phyloP scores from a whole-genome alignment of 2,113 vertebrate genomes.

The Ibidorhyncha struthersii region DNA sequence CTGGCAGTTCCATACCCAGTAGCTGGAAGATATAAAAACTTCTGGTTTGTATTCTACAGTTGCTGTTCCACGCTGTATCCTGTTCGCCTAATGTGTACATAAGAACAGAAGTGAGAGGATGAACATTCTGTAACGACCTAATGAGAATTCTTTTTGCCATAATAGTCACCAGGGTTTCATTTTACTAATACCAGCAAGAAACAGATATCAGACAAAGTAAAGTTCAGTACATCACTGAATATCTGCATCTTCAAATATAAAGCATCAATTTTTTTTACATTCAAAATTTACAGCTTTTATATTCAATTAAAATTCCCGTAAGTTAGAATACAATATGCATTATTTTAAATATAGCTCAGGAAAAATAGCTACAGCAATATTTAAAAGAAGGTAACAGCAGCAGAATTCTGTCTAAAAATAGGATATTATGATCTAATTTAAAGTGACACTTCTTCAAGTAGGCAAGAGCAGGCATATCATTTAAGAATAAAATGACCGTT shows the following conservation, averaged over 20 bases:
- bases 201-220: neutral
- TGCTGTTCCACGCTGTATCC: neutral
- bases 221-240: neutral
- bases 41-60: neutral
- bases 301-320: conserved; percentile 60
- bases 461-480: conserved; percentile 39
- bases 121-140: neutral
- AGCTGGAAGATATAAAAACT: neutral
- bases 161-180: neutral
- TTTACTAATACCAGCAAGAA: conserved; percentile 40
- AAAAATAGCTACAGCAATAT: conserved; percentile 72
- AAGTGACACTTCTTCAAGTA: conserved; percentile 58
- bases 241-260: conserved; percentile 61
- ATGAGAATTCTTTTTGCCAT: neutral
- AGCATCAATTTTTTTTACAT: conserved; percentile 49
- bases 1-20: neutral
- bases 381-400: conserved; percentile 63
- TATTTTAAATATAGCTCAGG: conserved; percentile 62
- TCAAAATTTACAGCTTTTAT: conserved; percentile 66
- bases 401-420: conserved; percentile 69
- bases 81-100: too few relatives aligned
- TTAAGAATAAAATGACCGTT: conserved; percentile 36
- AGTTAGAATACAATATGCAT: conserved; percentile 49
- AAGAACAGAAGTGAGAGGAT: neutral
- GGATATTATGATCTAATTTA: conserved; percentile 49